Conservation (phyloP, 2,113 vertebrate genomes). For the Eonycteris spelaea region DNA sequence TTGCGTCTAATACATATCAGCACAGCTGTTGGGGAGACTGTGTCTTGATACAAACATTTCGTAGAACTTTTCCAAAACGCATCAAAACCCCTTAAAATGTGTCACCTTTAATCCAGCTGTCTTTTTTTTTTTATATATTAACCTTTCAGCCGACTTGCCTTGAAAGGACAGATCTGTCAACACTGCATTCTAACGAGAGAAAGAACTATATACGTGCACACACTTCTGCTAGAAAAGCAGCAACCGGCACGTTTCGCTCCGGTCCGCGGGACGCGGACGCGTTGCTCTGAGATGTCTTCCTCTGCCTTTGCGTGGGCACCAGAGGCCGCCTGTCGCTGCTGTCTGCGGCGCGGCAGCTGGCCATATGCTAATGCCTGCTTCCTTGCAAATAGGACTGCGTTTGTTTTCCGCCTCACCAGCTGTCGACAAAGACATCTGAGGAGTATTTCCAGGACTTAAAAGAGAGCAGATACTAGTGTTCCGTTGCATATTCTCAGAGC, state of each 20-base stretch:
- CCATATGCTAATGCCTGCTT: background rate
- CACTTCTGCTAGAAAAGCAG: too few relatives aligned
- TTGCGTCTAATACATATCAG: background rate
- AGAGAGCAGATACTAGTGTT: too few relatives aligned
- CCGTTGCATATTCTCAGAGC: too few relatives aligned
- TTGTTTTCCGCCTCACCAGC: background rate
- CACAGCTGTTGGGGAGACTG: background rate
- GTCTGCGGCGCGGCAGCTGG: background rate
- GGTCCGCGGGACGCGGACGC: too few relatives aligned
- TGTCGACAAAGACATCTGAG: background rate
- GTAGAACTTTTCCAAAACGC: background rate
- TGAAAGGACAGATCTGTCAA: background rate
- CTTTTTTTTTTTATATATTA: background rate
- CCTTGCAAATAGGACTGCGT: background rate
- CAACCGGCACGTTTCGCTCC: too few relatives aligned
- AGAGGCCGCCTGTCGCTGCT: too few relatives aligned
- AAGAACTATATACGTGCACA: too few relatives aligned
- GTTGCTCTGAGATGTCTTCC: too few relatives aligned
- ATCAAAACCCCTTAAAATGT: background rate
- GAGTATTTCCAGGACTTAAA: too few relatives aligned
- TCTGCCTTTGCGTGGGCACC: too few relatives aligned
- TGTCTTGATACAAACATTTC: background rate
- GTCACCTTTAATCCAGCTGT: background rate
- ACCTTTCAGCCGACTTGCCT: background rate
- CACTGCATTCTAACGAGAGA: rapidly evolving